These are phyloP conservation scores for Phylloscopus whistleri DNA, from an alignment of 2,113 vertebrate species.

Conservation along the genomic window DNA sequence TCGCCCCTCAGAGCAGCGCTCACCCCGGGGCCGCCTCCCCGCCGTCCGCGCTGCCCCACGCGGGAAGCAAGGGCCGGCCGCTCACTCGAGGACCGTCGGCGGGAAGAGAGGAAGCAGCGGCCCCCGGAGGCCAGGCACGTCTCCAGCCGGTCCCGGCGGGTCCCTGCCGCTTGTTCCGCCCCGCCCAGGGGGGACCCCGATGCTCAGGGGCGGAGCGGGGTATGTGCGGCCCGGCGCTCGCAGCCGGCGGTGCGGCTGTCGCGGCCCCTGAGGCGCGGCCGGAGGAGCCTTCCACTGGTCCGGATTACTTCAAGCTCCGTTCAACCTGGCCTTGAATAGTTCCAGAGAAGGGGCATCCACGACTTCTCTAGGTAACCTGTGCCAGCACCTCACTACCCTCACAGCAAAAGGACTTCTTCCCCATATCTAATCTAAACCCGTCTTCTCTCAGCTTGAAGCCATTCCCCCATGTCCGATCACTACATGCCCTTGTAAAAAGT, in stretches of 20 bases:
- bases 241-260: rapidly evolving
- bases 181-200: not conserved
- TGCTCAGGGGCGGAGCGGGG: not conserved
- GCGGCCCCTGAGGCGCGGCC: rapidly evolving
- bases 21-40: too few species aligned
- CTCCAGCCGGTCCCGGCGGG: rapidly evolving
- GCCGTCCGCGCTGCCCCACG: not conserved
- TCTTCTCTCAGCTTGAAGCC: not conserved
- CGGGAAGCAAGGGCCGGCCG: too few species aligned
- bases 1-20: too few species aligned
- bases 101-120: rapidly evolving
- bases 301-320: rapidly evolving
- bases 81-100: not conserved
- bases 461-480: not conserved
- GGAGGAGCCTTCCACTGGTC: rapidly evolving
- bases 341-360: not conserved
- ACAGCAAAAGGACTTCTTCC: not conserved
- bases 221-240: rapidly evolving
- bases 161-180: too few species aligned
- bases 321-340: too few species aligned
- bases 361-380: not conserved
- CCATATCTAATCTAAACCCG: not conserved
- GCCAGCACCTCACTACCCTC: not conserved
- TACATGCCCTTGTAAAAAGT: not conserved
- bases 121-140: rapidly evolving